A percentile compares a stretch with the other conserved stretches of the same genome.
These are phyloP conservation scores for Siniperca obscura DNA, from an alignment of 2,797 vertebrate species.

Conservation along the genomic window DNA sequence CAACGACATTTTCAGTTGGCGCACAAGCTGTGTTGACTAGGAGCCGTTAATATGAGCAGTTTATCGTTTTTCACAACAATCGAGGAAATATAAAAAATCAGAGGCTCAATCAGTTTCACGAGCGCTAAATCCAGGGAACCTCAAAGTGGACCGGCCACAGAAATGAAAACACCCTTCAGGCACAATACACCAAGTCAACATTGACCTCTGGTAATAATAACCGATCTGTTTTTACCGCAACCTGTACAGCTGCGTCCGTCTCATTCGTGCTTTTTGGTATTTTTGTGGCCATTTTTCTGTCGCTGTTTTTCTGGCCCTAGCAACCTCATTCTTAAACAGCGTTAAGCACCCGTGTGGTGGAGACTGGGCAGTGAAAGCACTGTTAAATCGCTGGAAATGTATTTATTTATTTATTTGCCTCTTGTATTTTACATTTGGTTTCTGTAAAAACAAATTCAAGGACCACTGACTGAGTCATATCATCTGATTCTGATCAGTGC, in stretches of 20 bases:
- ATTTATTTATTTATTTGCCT: not conserved
- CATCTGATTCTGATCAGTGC: conserved; percentile 4
- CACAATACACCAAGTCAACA: too few relatives aligned
- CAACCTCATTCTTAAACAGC: too few relatives aligned
- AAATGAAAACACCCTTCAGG: conserved; percentile 1
- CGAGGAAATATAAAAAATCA: too few relatives aligned
- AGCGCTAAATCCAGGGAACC: not conserved
- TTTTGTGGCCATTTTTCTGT: not conserved
- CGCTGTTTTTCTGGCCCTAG: too few relatives aligned
- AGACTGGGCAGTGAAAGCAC: not conserved
- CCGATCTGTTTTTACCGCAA: too few relatives aligned
- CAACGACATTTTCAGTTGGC: not conserved
- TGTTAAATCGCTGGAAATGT: too few relatives aligned
- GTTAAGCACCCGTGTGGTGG: not conserved
- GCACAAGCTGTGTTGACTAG: too few relatives aligned
- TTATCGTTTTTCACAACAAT: not conserved
- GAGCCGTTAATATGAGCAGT: not conserved
- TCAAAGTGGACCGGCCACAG: not conserved
- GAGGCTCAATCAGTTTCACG: not conserved
- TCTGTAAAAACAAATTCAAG: not conserved
- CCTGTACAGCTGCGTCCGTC: too few relatives aligned
- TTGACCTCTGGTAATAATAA: too few relatives aligned
- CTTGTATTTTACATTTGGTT: not conserved
- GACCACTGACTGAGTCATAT: not conserved
- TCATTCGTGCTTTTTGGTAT: not conserved